Base-by-base conservation (phyloP, 2,888 invertebrate species). In the Drymonia ruficornis region DNA sequence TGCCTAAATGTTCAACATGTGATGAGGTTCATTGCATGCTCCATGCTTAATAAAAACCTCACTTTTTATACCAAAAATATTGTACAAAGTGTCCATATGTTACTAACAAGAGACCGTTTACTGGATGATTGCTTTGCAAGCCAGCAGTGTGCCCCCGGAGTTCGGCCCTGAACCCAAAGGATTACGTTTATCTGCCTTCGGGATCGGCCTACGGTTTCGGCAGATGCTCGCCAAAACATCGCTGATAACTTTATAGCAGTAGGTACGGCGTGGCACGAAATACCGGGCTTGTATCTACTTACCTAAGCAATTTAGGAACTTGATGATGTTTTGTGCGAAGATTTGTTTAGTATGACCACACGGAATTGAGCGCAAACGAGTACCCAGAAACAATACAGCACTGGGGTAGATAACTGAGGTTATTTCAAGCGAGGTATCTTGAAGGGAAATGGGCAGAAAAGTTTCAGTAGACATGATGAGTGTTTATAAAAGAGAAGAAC, bases 181-280 rank as follows among this genome's bases (percentile, higher is more conserved):
- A 78, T 76, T 74, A 64, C 67, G 81, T 81, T 87, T 86, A 89
- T 89, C 87, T 83, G 72, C 64, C 71, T 73, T 72, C 75, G 70
- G 76, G 83, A 86, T 83, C 85, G 67, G 71, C 67, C 70, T 79
- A 73, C 73, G 79, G 79, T 83, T 87, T 84, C 84, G 89, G 89
- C 89, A 90, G 89, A 90, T 90, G 89, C 77, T 78, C 70, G 78
- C 83, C 76, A 82, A 86, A 84, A 83, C 78, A 74, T 61, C 62
- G 65, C 74, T 77, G 89, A 89, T 88, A 87, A 85, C 69, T 75
- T 71, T 63, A 68, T 66, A 61, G 62, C 59, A 61, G 53, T 62
- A 59, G 49, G 57, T 62, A 72, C 53, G 18, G 63, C 53, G 53
- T 44, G 51, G 42, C 53, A 60, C 50, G 50, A 51, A 54, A 52